phyloP scores from a whole-genome alignment of 1,140 invertebrate species.

The Condylostylus longicornis region DNA sequence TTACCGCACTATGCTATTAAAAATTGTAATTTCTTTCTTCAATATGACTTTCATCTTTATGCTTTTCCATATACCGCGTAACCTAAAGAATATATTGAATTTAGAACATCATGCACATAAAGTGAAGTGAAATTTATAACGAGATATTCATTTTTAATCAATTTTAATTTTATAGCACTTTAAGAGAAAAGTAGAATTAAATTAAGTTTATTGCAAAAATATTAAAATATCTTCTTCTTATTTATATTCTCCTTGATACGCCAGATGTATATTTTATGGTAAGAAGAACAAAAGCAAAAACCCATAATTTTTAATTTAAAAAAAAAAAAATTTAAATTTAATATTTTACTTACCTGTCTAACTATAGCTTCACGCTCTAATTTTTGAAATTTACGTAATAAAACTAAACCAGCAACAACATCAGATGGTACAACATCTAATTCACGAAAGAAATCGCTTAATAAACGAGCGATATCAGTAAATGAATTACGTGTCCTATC shows the following conservation, averaged over 20 bases:
- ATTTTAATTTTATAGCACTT: no score
- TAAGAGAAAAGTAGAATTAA: no score
- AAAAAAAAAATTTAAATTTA: not conserved
- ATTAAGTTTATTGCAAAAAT: no score
- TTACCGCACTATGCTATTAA: no score
- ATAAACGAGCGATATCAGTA: conserved; percentile 67
- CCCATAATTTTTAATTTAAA: not conserved
- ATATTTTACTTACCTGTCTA: conserved; percentile 41
- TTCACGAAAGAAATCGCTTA: conserved; percentile 82
- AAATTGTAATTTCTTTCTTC: no score
- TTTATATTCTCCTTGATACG: not conserved
- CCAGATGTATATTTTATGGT: not conserved
- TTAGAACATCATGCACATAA: no score
- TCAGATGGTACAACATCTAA: conserved; percentile 85
- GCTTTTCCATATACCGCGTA: no score
- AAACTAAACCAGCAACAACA: conserved; percentile 70
- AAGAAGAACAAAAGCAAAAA: not conserved
- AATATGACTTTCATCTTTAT: no score
- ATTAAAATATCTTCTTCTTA: no score
- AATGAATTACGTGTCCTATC: conserved; percentile 72
- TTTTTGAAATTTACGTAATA: conserved; percentile 70
- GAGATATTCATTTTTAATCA: no score
- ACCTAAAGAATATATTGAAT: no score
- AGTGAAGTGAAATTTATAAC: no score
- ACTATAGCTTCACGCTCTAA: conserved; percentile 63